Base-by-base conservation (phyloP, 2,797 vertebrate species). In the Moxostoma hubbsi region DNA sequence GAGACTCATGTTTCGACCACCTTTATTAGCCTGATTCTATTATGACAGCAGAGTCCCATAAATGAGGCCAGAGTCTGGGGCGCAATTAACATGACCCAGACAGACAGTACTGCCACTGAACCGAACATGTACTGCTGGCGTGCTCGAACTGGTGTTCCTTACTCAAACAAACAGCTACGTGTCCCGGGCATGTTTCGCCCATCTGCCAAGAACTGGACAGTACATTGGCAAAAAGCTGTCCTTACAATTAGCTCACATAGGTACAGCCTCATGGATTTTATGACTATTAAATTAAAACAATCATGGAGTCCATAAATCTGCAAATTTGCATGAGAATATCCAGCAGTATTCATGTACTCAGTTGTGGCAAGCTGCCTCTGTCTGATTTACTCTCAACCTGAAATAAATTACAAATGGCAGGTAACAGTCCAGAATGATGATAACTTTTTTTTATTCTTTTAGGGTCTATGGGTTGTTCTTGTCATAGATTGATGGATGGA, bases 81-180 rank as follows among this genome's bases (percentile, higher is more conserved):
- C 45, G 63, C 49, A 69, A 81, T 68, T 83, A 79, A 5, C 80
- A 55, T 85, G 83, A 83, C 77, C 81, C 81, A 82, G 84, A 82
- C 86, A 64, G 16, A 45, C 15, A 12, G 76, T 59, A 49, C 45
- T 43, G 16, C 36, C 63, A 69, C 50, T 62, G 50, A 63, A 69
- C 45, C 1, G 59, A 49, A 69, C 66, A 51, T 18, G 43, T 3
- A 36, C 2, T 36, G 36, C 67, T 73, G 55, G 57, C 9, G 47
- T 72, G 53, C 63, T 54, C 12, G 5, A 64, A 59, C 69, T 72
- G 57, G 51, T 46, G 47, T 47, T 24, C 36, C 50, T 64, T 66
- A 66, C 15, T 49, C 15, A 46, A 58, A 62, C 63, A 71, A 75
- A 73, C 43, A 61, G 66, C 85, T 85, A 87, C 77, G 79, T 86